Percentiles rank a stretch among this genome's conserved stretches.
Conservation (phyloP, 2,888 invertebrate genomes). For the Cerceris rybyensis region DNA sequence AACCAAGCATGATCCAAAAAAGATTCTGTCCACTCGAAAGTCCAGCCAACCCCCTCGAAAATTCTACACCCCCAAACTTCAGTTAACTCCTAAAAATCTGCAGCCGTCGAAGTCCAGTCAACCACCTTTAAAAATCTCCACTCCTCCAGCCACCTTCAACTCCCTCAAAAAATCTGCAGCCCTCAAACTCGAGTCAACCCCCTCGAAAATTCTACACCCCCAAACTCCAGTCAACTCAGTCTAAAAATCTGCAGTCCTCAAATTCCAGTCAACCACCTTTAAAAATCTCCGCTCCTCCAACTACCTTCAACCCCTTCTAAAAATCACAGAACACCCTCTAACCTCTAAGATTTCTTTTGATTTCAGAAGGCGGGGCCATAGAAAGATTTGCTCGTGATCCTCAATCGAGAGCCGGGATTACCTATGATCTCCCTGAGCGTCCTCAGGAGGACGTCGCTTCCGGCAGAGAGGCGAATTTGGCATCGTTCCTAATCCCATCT, state of each 20-base stretch:
- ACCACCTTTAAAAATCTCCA: background rate
- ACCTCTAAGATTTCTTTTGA: slow-evolving; percentile 6
- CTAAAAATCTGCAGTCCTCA: background rate
- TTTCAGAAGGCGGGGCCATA: slow-evolving; percentile 60
- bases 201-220: background rate
- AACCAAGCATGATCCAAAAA: no score
- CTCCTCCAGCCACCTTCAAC: background rate
- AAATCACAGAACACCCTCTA: background rate
- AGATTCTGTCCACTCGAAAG: no score
- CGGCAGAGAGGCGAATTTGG: slow-evolving; percentile 65
- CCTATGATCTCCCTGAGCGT: slow-evolving; percentile 65
- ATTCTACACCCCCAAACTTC: background rate
- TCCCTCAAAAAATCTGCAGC: background rate
- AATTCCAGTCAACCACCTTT: background rate
- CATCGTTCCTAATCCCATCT: slow-evolving; percentile 62
- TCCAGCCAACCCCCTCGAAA: background rate
- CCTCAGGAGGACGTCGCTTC: slow-evolving; percentile 62
- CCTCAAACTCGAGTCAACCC: background rate
- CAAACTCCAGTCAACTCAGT: background rate
- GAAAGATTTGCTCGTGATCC: slow-evolving; percentile 35
- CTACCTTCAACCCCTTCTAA: background rate
- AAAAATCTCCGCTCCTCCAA: background rate
- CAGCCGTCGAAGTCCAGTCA: background rate
- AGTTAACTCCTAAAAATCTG: background rate
- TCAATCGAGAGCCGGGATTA: slow-evolving; percentile 40